Base-by-base conservation (phyloP, 2,113 vertebrate species). In the Piliocolobus tephrosceles region DNA sequence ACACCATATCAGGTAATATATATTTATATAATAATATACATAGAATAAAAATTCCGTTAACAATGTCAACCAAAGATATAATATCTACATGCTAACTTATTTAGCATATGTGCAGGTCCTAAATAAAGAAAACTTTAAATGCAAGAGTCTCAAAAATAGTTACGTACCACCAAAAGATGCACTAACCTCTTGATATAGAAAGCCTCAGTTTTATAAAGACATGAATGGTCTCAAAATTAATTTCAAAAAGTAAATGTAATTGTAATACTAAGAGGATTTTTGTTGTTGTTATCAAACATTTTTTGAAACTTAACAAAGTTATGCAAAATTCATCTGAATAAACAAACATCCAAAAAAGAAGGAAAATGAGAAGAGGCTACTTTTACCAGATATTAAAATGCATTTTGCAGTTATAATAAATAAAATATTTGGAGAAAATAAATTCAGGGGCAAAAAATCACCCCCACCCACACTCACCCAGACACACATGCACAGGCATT, bases 351-450 rank as follows among this genome's bases (percentile, higher is more conserved):
- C 20, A 8, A 35, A 82, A 72, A 73, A 83, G 40, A 83, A 91
- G 43, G 76, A 94, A 38, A 94, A 25, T 82, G 30, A 94, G 8
- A 88, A 2, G 2, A 88, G 45, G 52, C 10, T 83, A 6, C 3
- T 70, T 94, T 89, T 79, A 81, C 4, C 35, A 40, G 17, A 58
- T 86, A 83, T 83, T 86, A 92, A 93, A 93, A 87, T 93, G 45
- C 22, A 61, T 66, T 81, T 13, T 88, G 11, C 9, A 61, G 2
- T 72, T 57, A 32, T 1, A 58, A 72, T 68, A 97, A 70, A 35
- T 85, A 89, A 93, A 73, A 87, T 73, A 40, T 30, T 73, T 30
- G 2, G 30, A 93, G 86, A 90, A 90, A 92, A 87, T 82, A 90
- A 80, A 91, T 93, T 64, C 57, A 80, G 16, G 9, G 11, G 6